A percentile compares a stretch with the other conserved stretches of the same genome.
These are phyloP conservation scores for Eubucco bourcierii DNA, from an alignment of 2,113 vertebrate species.

Conservation along the genomic window DNA sequence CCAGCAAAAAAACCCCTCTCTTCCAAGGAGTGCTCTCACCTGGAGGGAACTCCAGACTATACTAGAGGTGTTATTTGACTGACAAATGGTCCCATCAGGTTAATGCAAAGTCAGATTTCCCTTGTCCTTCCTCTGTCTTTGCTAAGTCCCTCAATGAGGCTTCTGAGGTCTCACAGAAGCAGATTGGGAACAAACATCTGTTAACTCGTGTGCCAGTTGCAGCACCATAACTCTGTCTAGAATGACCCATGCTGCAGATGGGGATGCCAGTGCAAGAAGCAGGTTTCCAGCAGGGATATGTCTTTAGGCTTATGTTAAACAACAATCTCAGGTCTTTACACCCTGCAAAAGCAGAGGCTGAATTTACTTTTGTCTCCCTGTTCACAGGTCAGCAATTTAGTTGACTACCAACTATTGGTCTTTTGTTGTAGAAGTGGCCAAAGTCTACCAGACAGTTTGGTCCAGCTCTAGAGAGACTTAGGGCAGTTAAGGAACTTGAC, in stretches of 20 bases:
- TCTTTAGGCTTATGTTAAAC: neutral
- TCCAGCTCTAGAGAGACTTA: neutral
- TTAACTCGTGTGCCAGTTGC: neutral
- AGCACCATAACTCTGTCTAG: neutral
- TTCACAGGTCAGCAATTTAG: neutral
- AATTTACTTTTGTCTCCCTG: neutral
- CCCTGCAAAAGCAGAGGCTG: neutral
- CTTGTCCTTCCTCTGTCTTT: neutral
- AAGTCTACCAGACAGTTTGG: neutral
- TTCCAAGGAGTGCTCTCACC: neutral
- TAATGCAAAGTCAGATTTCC: neutral
- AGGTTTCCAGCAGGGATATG: neutral
- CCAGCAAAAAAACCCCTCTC: neutral
- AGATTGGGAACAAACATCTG: neutral
- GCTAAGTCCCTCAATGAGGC: neutral
- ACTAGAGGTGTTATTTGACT: neutral
- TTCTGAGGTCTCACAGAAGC: neutral
- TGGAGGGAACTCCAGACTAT: neutral
- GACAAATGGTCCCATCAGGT: neutral
- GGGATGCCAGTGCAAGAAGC: neutral
- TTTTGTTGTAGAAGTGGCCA: neutral
- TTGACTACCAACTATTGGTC: neutral
- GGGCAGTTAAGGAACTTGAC: neutral
- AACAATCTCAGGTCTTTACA: neutral
- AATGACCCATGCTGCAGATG: neutral